These are phyloP conservation scores for Anthophora plumipes DNA, from an alignment of 2,888 invertebrate species.

Conservation along the genomic window DNA sequence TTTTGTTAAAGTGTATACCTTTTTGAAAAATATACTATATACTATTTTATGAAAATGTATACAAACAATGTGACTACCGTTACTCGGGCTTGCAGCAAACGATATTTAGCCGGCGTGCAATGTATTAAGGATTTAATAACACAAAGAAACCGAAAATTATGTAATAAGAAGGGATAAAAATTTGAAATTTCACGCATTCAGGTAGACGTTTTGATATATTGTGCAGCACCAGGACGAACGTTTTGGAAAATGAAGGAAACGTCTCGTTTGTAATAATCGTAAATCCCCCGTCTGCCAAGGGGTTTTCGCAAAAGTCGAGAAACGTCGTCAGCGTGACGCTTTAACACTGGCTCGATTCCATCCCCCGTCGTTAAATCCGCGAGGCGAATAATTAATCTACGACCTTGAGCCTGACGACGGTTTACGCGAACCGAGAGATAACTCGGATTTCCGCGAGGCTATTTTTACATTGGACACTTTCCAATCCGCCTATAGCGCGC, in stretches of 20 bases:
- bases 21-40: too few relatives aligned
- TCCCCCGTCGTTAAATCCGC: slow-evolving; percentile 49
- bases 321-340: slow-evolving; percentile 26
- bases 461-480: slow-evolving; percentile 44
- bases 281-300: slow-evolving; percentile 44
- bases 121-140: too few relatives aligned
- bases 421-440: slow-evolving; percentile 15
- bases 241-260: slow-evolving; percentile 29
- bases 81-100: too few relatives aligned
- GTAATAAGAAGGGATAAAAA: too few relatives aligned
- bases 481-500: slow-evolving; percentile 16
- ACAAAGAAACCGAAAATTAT: too few relatives aligned
- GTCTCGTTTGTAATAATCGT: slow-evolving; percentile 54
- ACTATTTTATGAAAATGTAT: too few relatives aligned
- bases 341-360: slow-evolving; percentile 55
- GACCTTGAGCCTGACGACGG: slow-evolving; percentile 44
- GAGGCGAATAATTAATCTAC: slow-evolving; percentile 64
- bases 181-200: too few relatives aligned
- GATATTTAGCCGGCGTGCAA: too few relatives aligned
- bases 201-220: too few relatives aligned
- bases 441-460: slow-evolving; percentile 43
- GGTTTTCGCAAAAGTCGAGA: slow-evolving; percentile 32
- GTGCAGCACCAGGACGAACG: too few relatives aligned
- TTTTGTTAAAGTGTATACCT: too few relatives aligned
- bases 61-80: too few relatives aligned